Evolutionary conservation across 2,888 invertebrate species (phyloP).

Genomic region (Pristionchus arcanus): DNA sequence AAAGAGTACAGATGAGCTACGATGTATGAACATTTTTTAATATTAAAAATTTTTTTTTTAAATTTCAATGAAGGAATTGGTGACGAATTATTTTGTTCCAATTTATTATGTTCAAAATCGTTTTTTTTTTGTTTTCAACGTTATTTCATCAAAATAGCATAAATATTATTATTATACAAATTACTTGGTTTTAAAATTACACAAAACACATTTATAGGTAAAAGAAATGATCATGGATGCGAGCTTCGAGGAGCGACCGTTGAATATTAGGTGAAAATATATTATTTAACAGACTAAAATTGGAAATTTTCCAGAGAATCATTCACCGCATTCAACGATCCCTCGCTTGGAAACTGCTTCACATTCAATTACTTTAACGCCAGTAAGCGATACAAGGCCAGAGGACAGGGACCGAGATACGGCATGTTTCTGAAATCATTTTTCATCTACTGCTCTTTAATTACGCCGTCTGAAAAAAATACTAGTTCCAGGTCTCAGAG

Average conservation of each 20-base stretch:
- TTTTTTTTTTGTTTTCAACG: too few species aligned
- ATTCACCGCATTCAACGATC: constrained; percentile 16
- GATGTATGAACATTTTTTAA: not conserved
- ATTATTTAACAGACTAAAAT: not conserved
- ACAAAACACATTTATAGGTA: too few species aligned
- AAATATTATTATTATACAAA: too few species aligned
- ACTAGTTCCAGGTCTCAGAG: constrained; percentile 25
- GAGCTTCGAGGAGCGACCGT: not conserved
- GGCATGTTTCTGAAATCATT: too few species aligned
- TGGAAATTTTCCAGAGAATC: not conserved
- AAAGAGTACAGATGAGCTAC: not conserved
- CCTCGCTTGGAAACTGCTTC: constrained; percentile 47
- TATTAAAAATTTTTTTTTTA: too few species aligned
- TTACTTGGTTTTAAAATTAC: too few species aligned
- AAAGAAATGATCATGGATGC: constrained; percentile 7
- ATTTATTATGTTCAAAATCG: too few species aligned
- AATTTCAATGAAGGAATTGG: too few species aligned
- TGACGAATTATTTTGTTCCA: too few species aligned
- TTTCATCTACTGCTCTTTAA: too few species aligned
- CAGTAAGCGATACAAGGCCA: not conserved
- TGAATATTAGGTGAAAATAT: not conserved
- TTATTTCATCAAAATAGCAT: too few species aligned
- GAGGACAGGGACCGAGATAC: not conserved
- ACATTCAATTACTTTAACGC: constrained; percentile 48
- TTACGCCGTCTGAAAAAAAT: too few species aligned